Base-by-base conservation (phyloP, 2,113 vertebrate species). In the Paraplagusia blochii region DNA sequence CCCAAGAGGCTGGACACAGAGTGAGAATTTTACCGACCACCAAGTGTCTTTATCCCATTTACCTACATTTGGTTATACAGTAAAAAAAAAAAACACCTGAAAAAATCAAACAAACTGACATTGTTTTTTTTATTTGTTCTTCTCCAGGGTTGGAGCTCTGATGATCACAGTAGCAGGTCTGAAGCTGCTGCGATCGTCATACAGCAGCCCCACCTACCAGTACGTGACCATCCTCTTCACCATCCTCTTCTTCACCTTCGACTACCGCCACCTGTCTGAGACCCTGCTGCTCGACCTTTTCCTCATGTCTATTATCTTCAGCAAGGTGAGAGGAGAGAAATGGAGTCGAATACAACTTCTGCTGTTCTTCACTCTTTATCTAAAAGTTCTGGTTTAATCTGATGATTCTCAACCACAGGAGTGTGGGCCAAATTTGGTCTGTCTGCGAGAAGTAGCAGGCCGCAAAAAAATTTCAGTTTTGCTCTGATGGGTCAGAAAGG, bases 221-320 rank as follows among this genome's bases (percentile, higher is more conserved):
- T 99, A 97, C 13, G 86, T 98, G 74, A 97, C 95, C 18, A 91
- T 99, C 81, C 90, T 98, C 90, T 99, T 99, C 79, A 98, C 95
- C 73, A 89, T 99, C 79, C 94, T 98, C 69, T 97, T 99, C 88
- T 99, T 99, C 91, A 97, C 93, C 80, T 97, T 98, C 66, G 97
- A 99, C 88, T 98, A 93, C 82, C 93, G 88, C 58, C 91, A 92
- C 56, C 93, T 95, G 82, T 98, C 95, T 1, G 95, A 99, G 88
- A 98, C 96, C 19, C 93, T 96, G 89, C 92, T 99, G 35, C 91
- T 99, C 69, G 94, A 99, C 84, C 94, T 99, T 79, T 99, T 98
- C 88, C 89, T 99, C 83, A 95, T 96, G 94, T 98, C 96, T 79
- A 96, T 99, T 52, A 74, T 99, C 85, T 98, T 99, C 92, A 98